Base-by-base conservation (phyloP, 2,888 invertebrate species). In the Eupithecia exiguata region DNA sequence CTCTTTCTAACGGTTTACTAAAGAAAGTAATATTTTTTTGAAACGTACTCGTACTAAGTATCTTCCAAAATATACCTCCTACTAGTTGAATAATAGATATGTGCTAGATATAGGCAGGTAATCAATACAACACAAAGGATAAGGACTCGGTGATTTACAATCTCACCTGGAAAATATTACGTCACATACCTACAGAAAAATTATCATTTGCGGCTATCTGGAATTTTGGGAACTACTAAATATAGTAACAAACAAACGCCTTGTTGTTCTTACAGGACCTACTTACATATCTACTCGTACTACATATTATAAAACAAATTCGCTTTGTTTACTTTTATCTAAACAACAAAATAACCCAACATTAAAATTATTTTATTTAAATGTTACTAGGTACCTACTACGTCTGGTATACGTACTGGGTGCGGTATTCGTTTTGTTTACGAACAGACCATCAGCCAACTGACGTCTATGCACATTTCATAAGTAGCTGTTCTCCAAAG, bases 401-500 rank as follows among this genome's bases (percentile, higher is more conserved):
- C 7, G 49, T 49, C 7, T n/a, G n/a, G n/a, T 49, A n/a, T 9
- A 21, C 12, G 21, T 21, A 21, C 21, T 21, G 18, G 53, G 21
- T 53, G 49, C 53, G 53, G 21, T 21, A 9, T 10, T 53, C 53
- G 1, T 53, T 49, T 53, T 53, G 53, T 21, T 53, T 21, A 21
- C 53, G 5, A 21, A 21, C 53, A 21, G 21, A 10, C 61, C 61
- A 16, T 30, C 14, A 61, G 30, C 49, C 65, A 40, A 66, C 43
- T 65, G 10, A 18, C 65, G 66, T 38, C 1, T 14, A 67, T 21
- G 46, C 43, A 61, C 58, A 69, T 68, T 61, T 61, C 1, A 68
- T 68, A 38, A 38, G 7, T 46, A 68, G 43, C 16, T 30, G 40
- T 40, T 35, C 63, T 58, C 21, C 43, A 92, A 65, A 93, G 93